These are phyloP conservation scores for Suncus etruscus DNA, from an alignment of 2,113 vertebrate genomes.

Conservation along the genomic window DNA sequence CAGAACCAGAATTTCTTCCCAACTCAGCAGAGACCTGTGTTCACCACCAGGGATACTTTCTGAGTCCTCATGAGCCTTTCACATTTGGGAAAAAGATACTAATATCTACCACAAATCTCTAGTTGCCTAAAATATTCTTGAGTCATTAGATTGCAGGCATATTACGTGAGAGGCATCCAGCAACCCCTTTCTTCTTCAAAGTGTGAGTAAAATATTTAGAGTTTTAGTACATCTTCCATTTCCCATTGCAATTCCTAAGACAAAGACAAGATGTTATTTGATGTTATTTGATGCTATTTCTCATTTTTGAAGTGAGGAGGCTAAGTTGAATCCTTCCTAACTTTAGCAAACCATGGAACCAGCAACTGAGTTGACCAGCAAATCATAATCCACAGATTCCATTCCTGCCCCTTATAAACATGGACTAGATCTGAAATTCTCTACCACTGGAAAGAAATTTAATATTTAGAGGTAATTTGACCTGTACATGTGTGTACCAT, in stretches of 20 bases:
- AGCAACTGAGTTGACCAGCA: constrained; percentile 78
- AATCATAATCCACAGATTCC: constrained; percentile 79
- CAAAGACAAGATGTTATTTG: neutral
- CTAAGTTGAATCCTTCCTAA: constrained; percentile 36
- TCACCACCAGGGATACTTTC: rapidly evolving
- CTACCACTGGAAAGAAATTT: constrained; percentile 86
- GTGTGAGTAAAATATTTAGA: neutral
- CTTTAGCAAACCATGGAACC: constrained; percentile 60
- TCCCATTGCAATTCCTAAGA: neutral
- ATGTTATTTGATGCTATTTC: neutral
- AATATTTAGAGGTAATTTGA: constrained; percentile 94
- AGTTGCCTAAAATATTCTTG: neutral
- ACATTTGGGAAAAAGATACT: neutral
- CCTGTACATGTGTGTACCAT: constrained; percentile 88
- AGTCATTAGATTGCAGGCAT: neutral
- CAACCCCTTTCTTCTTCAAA: constrained; percentile 10
- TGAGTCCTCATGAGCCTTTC: neutral
- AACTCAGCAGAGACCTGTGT: neutral
- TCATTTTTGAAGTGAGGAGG: neutral
- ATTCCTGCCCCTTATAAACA: constrained; percentile 84
- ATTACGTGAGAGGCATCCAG: neutral
- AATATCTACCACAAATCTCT: too few species aligned
- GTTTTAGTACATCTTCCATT: constrained; percentile 28
- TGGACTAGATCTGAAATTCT: constrained; percentile 85
- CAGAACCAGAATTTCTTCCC: neutral